A percentile compares a stretch with the other conserved stretches of the same genome.
Conservation (phyloP, 1,140 invertebrate genomes). For the Arctopsyche grandis region DNA sequence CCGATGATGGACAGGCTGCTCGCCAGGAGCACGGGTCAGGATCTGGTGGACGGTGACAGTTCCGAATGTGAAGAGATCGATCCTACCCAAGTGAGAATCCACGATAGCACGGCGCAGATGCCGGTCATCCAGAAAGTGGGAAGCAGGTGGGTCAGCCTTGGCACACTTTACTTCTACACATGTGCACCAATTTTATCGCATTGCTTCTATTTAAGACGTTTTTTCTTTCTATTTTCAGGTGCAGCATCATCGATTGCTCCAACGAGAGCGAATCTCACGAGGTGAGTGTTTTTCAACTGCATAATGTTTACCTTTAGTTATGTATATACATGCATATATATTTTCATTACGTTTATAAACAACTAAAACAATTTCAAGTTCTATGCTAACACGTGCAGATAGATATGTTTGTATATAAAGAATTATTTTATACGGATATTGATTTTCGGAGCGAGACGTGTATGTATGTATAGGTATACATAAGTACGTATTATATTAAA, state of each 20-base stretch:
- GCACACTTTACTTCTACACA: neutral
- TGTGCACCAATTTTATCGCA: constrained; percentile 20
- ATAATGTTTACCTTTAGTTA: neutral
- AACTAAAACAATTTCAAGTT: too few relatives aligned
- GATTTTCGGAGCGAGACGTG: too few relatives aligned
- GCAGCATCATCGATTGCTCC: constrained; percentile 61
- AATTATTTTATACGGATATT: too few relatives aligned
- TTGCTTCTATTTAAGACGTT: constrained; percentile 2
- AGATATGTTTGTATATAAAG: too few relatives aligned
- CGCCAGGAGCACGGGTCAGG: constrained; percentile 60
- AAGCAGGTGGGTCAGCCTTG: constrained; percentile 59
- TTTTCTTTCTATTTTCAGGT: constrained; percentile 58
- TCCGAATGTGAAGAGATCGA: constrained; percentile 73
- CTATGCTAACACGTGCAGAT: too few relatives aligned
- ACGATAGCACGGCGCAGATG: constrained; percentile 77
- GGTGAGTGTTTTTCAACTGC: constrained; percentile 56
- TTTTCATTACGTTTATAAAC: neutral
- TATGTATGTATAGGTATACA: too few relatives aligned
- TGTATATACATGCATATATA: neutral
- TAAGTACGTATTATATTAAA: too few relatives aligned
- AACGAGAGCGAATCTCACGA: constrained; percentile 58
- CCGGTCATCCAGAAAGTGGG: constrained; percentile 72
- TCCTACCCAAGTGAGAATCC: constrained; percentile 79
- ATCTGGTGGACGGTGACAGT: constrained; percentile 59
- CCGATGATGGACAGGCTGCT: constrained; percentile 70